A percentile compares a stretch with the other conserved stretches of the same genome.
Evolutionary conservation across 2,888 invertebrate species (phyloP).

Genomic region (Norana najaformis): DNA sequence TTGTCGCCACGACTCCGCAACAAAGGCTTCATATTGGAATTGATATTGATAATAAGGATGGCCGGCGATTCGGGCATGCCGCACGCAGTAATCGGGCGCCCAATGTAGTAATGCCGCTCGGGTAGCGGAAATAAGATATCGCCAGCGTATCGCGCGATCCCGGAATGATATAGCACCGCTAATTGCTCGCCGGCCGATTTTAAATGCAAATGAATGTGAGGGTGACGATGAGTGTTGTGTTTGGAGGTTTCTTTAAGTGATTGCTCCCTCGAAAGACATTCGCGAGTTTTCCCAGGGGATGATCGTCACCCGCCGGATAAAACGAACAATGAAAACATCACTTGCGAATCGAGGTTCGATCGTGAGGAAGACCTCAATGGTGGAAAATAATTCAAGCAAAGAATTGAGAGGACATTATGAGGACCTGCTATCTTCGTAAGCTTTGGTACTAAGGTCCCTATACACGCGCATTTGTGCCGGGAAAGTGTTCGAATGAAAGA

Average conservation of each 20-base stretch:
- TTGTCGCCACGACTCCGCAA: not conserved
- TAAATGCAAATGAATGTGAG: not conserved
- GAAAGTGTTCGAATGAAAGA: not conserved
- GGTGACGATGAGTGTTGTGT: not conserved
- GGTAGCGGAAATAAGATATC: not conserved
- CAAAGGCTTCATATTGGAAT: slow-evolving; percentile 21
- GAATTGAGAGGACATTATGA: not conserved
- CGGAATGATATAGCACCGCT: not conserved
- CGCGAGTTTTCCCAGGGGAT: not conserved
- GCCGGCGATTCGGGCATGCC: not conserved
- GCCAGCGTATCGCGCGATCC: not conserved
- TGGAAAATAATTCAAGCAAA: not conserved
- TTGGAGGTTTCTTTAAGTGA: not conserved
- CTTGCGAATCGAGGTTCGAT: not conserved
- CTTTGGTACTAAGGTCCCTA: not conserved
- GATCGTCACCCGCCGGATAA: too few relatives aligned
- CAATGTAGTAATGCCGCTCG: not conserved
- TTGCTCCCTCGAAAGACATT: not conserved
- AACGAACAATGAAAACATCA: not conserved
- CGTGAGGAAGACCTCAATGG: not conserved
- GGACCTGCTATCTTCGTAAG: not conserved
- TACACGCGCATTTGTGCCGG: not conserved
- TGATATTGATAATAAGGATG: slow-evolving; percentile 25
- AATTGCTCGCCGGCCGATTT: not conserved
- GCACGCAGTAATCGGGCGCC: not conserved